phyloP scores from a whole-genome alignment of 2,888 invertebrate genomes.

The Dynastes hyllus region DNA sequence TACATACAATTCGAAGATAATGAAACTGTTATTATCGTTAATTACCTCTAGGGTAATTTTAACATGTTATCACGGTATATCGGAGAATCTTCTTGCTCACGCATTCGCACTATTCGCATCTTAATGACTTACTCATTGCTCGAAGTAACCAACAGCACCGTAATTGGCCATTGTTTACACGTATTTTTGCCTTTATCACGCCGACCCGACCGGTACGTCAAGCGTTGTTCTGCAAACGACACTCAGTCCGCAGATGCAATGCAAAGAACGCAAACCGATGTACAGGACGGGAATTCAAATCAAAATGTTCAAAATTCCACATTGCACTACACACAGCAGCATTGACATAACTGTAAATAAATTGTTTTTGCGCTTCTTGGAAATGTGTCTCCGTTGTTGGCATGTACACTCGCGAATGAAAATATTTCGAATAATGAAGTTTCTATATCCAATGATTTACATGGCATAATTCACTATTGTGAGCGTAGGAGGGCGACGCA shows the following conservation, averaged over 20 bases:
- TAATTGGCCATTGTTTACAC: conserved; percentile 44
- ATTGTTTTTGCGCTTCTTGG: conserved; percentile 45
- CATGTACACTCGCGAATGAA: not conserved
- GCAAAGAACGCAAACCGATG: conserved; percentile 31
- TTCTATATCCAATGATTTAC: not conserved
- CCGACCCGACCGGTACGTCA: conserved; percentile 18
- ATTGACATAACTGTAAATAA: conserved; percentile 41
- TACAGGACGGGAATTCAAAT: conserved; percentile 41
- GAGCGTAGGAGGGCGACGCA: not conserved
- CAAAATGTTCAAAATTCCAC: conserved; percentile 46
- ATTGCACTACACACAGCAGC: conserved; percentile 31
- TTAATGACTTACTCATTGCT: conserved; percentile 35
- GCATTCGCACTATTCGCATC: conserved; percentile 30
- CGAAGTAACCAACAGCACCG: conserved; percentile 13
- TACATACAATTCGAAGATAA: not conserved
- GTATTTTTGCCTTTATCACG: conserved; percentile 13
- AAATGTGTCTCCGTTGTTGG: not conserved
- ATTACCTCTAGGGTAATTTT: conserved; percentile 17
- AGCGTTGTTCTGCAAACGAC: conserved; percentile 26
- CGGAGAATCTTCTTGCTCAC: conserved; percentile 22
- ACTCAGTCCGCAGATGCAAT: conserved; percentile 4
- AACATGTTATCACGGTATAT: conserved; percentile 10
- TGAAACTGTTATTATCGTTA: conserved; percentile 27
- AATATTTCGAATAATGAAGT: not conserved
- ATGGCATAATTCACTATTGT: not conserved